Evolutionary conservation across 2,113 vertebrate species (phyloP), one percentile per base, ranked within the genome.

Genomic region (Lophius piscatorius): DNA sequence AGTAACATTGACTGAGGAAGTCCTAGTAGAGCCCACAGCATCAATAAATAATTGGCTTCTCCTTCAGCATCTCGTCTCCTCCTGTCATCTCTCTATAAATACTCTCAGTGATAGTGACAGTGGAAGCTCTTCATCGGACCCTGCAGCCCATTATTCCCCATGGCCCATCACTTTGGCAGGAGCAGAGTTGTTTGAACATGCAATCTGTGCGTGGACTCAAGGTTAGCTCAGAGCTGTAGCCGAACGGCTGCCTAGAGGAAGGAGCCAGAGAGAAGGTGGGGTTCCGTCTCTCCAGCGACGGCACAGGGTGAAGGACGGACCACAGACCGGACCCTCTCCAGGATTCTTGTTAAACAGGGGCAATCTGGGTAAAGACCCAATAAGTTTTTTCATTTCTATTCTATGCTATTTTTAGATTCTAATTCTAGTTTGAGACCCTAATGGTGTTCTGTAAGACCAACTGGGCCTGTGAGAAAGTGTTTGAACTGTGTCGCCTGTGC

Each of bases 1-100:
- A 68, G 59, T 47, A 17, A 54, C 36, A 56, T 68, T 34, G 41
- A 42, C 36, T 23, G 16, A 41, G 26, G 39, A 57, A 63, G 70
- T 64, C 42, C 54, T 18, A 80, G 63, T 51, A 38, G 52, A 33
- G 63, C 68, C 73, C 72, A 74, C 48, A 65, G 57, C 23, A 24
- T 40, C 65, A 78, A 82, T 89, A 62, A 88, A 89, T 91, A 89
- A 90, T 87, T 61, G 80, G 77, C 76, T 17, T 28, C 49, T 67
- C 71, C 40, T 61, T 75, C 52, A 75, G 55, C 57, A 20, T 45
- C 4, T 49, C 57, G 40, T 22, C 33, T 73, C 63, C 68, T 69
- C 76, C 71, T 62, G 42, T 26, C 36, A 46, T 68, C 24, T 51
- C 55, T 78, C 81, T 83, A 84, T 82, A 86, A 83, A 87, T 86